Conservation (phyloP, 1,140 invertebrate genomes). For the Leptonema lineaticorne region DNA sequence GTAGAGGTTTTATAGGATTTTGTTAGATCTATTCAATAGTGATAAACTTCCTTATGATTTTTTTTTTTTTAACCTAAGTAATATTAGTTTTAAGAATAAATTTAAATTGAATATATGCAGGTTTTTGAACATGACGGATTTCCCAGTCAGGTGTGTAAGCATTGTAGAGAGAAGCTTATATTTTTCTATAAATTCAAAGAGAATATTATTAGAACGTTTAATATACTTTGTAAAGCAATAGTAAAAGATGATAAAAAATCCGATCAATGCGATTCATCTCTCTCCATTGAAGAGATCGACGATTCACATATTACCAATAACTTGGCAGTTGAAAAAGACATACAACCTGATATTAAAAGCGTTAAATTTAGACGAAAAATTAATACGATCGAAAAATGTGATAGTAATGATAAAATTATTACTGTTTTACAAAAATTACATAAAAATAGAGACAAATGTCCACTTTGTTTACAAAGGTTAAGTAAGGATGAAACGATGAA, state of each 20-base stretch:
- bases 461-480: slow-evolving; percentile 46
- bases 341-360: not conserved
- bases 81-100: too few species aligned
- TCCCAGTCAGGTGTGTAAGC: slow-evolving; percentile 27
- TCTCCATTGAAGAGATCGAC: not conserved
- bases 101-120: too few species aligned
- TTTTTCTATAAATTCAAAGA: slow-evolving; percentile 28
- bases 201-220: slow-evolving; percentile 27
- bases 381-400: slow-evolving; percentile 6
- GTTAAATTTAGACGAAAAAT: not conserved
- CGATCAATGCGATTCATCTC: not conserved
- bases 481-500: slow-evolving; percentile 45
- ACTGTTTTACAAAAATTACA: slow-evolving; percentile 34
- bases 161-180: slow-evolving; percentile 26
- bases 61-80: slow-evolving; percentile 16
- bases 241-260: not conserved
- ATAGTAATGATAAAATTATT: slow-evolving; percentile 27
- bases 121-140: slow-evolving; percentile 31
- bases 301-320: not conserved
- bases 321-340: not conserved
- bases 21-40: not conserved
- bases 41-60: not conserved
- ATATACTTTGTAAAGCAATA: slow-evolving; percentile 25
- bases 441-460: slow-evolving; percentile 37
- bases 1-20: not conserved